Percentiles rank a stretch among this genome's conserved stretches.
phyloP scores from a whole-genome alignment of 1,140 invertebrate species.

The Trichoplusia ni region DNA sequence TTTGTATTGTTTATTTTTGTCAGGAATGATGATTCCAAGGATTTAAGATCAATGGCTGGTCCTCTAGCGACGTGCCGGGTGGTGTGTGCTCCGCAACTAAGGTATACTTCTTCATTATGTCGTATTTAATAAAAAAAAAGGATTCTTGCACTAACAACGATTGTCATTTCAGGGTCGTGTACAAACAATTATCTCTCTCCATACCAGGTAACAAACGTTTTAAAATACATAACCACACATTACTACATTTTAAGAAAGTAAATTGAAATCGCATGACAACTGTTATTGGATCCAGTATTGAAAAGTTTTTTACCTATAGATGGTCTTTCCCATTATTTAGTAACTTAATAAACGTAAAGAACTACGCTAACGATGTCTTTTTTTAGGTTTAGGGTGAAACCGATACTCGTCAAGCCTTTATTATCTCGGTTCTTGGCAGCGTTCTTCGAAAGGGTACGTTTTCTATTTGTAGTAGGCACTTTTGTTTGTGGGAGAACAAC shows the following conservation, averaged over 20 bases:
- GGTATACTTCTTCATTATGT: slow-evolving; percentile 42
- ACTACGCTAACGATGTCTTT: neutral
- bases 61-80: slow-evolving; percentile 59
- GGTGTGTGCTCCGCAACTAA: slow-evolving; percentile 60
- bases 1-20: slow-evolving; percentile 25
- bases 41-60: slow-evolving; percentile 50
- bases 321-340: neutral
- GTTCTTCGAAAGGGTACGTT: slow-evolving; percentile 71
- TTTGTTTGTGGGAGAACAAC: no score
- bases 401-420: slow-evolving; percentile 47
- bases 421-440: slow-evolving; percentile 64
- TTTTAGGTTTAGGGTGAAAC: slow-evolving; percentile 43
- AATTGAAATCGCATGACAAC: no score
- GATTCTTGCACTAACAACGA: no score
- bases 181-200: slow-evolving; percentile 54
- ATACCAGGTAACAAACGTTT: slow-evolving; percentile 35
- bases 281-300: neutral
- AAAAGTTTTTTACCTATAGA: neutral
- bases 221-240: slow-evolving; percentile 12
- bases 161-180: slow-evolving; percentile 58
- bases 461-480: no score
- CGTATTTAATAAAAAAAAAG: no score
- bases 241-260: no score
- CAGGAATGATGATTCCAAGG: slow-evolving; percentile 58
- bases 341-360: neutral